Conservation (phyloP, 2,888 invertebrate species). For the Oscheius sp. region DNA sequence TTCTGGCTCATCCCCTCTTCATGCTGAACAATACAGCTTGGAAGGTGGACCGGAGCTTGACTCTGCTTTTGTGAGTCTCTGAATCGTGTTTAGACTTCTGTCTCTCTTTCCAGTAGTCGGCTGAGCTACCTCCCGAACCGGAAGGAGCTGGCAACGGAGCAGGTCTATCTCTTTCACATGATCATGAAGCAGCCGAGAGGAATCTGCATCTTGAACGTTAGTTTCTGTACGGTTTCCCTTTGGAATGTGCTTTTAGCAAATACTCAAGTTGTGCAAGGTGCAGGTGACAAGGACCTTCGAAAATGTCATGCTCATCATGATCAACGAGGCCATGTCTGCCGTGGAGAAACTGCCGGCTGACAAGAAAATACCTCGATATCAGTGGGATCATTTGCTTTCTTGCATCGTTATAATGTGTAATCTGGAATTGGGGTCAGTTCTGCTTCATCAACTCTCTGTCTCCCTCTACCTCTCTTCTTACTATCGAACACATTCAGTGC, state of each 20-base stretch:
- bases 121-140: conserved; percentile 51
- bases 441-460: no score
- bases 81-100: neutral
- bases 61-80: conserved; percentile 25
- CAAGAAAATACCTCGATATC: conserved; percentile 52
- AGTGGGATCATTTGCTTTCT: conserved; percentile 54
- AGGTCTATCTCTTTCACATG: conserved; percentile 63
- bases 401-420: conserved; percentile 39
- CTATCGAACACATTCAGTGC: conserved; percentile 34
- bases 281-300: conserved; percentile 36
- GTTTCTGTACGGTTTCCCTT: neutral
- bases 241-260: neutral
- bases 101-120: conserved; percentile 22
- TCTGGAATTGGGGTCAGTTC: no score
- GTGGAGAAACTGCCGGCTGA: conserved; percentile 45
- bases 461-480: neutral
- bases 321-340: conserved; percentile 52
- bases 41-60: conserved; percentile 43
- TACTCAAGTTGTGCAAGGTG: neutral
- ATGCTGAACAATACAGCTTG: conserved; percentile 42
- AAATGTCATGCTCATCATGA: conserved; percentile 41
- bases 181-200: conserved; percentile 67
- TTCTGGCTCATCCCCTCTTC: conserved; percentile 53
- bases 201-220: conserved; percentile 46
- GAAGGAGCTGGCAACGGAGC: conserved; percentile 47